These are phyloP conservation scores for Drosophila infuscata DNA, from an alignment of 2,888 invertebrate species.

Conservation along the genomic window DNA sequence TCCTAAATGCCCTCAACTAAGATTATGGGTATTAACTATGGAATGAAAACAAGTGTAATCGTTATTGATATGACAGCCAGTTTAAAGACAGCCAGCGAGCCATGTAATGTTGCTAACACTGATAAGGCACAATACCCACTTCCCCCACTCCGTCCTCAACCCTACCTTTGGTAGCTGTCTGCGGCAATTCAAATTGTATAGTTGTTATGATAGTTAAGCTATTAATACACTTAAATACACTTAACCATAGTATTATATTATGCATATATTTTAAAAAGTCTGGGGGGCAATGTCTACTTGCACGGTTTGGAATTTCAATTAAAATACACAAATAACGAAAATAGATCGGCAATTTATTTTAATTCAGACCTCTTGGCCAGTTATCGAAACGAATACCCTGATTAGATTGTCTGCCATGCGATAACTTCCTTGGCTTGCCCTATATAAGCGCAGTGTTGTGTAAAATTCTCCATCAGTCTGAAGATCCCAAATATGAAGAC, in stretches of 20 bases:
- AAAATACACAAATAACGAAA: conserved; percentile 35
- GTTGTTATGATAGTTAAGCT: background rate
- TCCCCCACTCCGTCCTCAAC: too few species aligned
- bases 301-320: conserved; percentile 30
- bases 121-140: conserved; percentile 3
- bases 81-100: background rate
- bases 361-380: conserved; percentile 22
- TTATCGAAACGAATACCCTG: conserved; percentile 19
- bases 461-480: conserved; percentile 26
- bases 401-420: conserved; percentile 19
- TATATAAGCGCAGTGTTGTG: conserved; percentile 49
- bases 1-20: conserved; percentile 43
- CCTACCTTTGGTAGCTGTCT: background rate
- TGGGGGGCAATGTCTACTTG: conserved; percentile 22
- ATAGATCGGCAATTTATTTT: conserved; percentile 17
- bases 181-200: background rate
- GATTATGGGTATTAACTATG: conserved; percentile 42
- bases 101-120: conserved; percentile 7
- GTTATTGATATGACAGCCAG: conserved; percentile 5
- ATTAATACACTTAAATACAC: background rate
- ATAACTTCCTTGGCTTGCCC: conserved; percentile 15
- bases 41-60: conserved; percentile 14
- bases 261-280: conserved; percentile 50
- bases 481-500: conserved; percentile 48
- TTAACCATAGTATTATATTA: conserved; percentile 9